phyloP scores from a whole-genome alignment of 2,888 invertebrate genomes.

The Hedya salicella region DNA sequence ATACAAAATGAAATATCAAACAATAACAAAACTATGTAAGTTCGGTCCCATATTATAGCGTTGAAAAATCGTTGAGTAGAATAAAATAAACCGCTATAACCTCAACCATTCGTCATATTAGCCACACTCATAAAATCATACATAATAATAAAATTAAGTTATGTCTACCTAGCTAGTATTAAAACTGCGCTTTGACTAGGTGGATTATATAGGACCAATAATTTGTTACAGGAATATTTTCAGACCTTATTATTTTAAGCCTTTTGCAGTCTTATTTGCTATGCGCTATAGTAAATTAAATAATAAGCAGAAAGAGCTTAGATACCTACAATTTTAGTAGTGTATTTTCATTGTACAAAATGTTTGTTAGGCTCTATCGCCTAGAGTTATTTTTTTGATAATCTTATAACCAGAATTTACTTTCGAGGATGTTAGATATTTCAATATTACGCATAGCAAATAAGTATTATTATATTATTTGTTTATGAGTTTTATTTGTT shows the following conservation, averaged over 20 bases:
- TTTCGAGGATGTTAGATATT: too few relatives aligned
- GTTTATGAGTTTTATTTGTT: slow-evolving; percentile 26
- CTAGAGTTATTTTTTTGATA: too few relatives aligned
- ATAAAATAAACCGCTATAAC: slow-evolving; percentile 61
- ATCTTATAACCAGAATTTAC: too few relatives aligned
- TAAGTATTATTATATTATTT: slow-evolving; percentile 14
- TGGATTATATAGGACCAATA: slow-evolving; percentile 67
- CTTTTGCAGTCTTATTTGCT: slow-evolving; percentile 27
- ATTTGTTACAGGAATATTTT: slow-evolving; percentile 41
- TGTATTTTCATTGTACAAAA: not conserved
- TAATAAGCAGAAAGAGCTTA: not conserved
- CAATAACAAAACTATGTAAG: slow-evolving; percentile 55
- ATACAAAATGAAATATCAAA: slow-evolving; percentile 71
- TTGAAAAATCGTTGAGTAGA: slow-evolving; percentile 45
- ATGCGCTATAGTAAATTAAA: slow-evolving; percentile 8
- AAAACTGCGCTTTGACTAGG: slow-evolving; percentile 82
- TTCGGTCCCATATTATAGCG: slow-evolving; percentile 64
- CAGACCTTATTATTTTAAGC: slow-evolving; percentile 24
- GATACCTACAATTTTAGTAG: not conserved
- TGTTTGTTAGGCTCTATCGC: too few relatives aligned
- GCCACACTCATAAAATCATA: slow-evolving; percentile 64
- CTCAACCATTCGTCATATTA: slow-evolving; percentile 74
- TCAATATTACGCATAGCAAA: slow-evolving; percentile 27
- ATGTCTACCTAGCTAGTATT: slow-evolving; percentile 73
- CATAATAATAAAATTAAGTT: slow-evolving; percentile 65